phyloP scores from a whole-genome alignment of 2,888 invertebrate species.

The Drosophila limbata region DNA sequence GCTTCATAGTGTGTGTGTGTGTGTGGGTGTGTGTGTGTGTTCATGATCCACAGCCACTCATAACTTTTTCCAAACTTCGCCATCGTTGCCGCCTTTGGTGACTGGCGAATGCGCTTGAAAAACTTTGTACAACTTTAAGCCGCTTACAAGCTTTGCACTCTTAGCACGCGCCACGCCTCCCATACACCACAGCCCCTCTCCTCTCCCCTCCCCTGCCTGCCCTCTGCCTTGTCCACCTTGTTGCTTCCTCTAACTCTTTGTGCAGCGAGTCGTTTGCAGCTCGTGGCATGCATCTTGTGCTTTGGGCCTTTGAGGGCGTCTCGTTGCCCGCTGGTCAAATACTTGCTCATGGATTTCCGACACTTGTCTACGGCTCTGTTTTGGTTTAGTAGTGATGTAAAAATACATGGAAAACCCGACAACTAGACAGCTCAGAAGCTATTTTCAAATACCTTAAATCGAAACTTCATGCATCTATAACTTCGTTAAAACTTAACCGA shows the following conservation, averaged over 20 bases:
- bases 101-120: slow-evolving; percentile 81
- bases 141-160: slow-evolving; percentile 80
- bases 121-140: slow-evolving; percentile 82
- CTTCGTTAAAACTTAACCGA: no score
- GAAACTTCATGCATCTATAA: no score
- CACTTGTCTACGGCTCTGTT: slow-evolving; percentile 44
- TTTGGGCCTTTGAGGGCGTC: slow-evolving; percentile 29
- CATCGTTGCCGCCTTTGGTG: slow-evolving; percentile 73
- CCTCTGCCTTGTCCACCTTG: background rate
- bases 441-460: no score
- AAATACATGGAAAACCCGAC: no score
- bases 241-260: slow-evolving; percentile 2
- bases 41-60: slow-evolving; percentile 69
- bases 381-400: background rate
- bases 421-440: no score
- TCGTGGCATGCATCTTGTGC: slow-evolving; percentile 40
- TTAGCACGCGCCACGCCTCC: slow-evolving; percentile 64
- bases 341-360: slow-evolving; percentile 58
- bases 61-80: slow-evolving; percentile 64
- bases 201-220: background rate
- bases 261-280: slow-evolving; percentile 5
- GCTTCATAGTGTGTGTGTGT: background rate
- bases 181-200: background rate
- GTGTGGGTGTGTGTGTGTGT: slow-evolving; percentile 19
- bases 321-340: slow-evolving; percentile 58